Percentiles rank a stretch among this genome's conserved stretches.
These are phyloP conservation scores for Platichthys stellatus DNA, from an alignment of 2,113 vertebrate species.

Conservation along the genomic window DNA sequence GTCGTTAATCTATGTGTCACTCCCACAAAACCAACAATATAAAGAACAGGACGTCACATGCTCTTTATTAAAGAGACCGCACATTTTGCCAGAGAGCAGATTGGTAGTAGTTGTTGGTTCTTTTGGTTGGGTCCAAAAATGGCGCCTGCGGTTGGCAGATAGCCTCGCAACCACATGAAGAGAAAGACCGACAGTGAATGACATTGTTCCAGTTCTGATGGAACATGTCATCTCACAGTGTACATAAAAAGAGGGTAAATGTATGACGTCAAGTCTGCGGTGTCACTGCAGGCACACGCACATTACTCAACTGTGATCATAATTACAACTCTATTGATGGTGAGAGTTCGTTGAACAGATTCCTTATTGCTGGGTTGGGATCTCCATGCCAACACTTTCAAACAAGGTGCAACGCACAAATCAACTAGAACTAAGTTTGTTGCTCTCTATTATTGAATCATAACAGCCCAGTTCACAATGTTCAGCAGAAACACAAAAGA, in stretches of 20 bases:
- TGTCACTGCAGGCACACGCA: not conserved
- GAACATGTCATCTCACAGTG: slow-evolving; percentile 22
- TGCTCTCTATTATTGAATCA: not conserved
- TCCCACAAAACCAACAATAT: slow-evolving; percentile 7
- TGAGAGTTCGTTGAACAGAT: not conserved
- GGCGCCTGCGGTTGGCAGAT: slow-evolving; percentile 77
- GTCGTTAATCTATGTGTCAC: slow-evolving; percentile 1
- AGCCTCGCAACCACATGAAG: slow-evolving; percentile 81
- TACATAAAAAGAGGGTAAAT: no score
- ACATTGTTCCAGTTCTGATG: slow-evolving; percentile 25
- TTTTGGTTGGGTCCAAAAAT: slow-evolving; percentile 55
- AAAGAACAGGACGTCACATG: not conserved
- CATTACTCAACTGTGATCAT: not conserved
- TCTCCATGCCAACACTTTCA: not conserved
- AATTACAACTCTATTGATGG: not conserved
- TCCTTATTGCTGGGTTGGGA: not conserved
- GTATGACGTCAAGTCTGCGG: slow-evolving; percentile 5
- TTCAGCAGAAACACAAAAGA: not conserved
- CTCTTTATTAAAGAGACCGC: slow-evolving; percentile 73
- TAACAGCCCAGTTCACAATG: not conserved
- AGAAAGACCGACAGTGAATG: slow-evolving; percentile 76
- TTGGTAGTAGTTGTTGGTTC: slow-evolving; percentile 28
- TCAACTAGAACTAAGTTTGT: not conserved
- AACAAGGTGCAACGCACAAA: not conserved
- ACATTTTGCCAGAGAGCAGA: slow-evolving; percentile 59